phyloP scores from a whole-genome alignment of 2,113 vertebrate species.

The Pedetes capensis region DNA sequence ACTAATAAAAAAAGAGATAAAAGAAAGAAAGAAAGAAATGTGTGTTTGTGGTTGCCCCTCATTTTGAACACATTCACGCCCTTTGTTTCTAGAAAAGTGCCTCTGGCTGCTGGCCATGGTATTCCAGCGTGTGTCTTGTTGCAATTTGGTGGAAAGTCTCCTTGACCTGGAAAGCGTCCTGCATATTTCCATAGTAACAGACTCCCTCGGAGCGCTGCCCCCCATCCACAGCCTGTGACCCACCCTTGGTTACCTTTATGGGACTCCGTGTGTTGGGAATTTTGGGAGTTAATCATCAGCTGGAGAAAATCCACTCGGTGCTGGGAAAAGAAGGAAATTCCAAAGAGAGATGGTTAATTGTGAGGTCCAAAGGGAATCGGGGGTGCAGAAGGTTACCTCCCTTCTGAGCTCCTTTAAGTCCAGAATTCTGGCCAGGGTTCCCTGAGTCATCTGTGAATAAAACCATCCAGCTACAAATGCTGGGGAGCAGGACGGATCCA shows the following conservation, averaged over 20 bases:
- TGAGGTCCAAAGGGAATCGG: not conserved
- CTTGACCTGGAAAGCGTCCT: not conserved
- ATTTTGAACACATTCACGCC: not conserved
- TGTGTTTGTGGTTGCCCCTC: not conserved
- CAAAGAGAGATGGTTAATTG: not conserved
- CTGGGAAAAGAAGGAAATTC: slow-evolving; percentile 72
- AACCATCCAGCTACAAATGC: not conserved
- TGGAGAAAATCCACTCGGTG: slow-evolving; percentile 89
- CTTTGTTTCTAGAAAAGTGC: not conserved
- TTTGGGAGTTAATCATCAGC: slow-evolving; percentile 89
- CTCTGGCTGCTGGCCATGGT: not conserved
- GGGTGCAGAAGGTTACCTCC: not conserved
- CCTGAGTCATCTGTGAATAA: too few species aligned
- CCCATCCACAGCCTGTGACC: not conserved
- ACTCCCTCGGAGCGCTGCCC: fast-evolving
- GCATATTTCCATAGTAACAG: not conserved
- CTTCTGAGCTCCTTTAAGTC: not conserved
- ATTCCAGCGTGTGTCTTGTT: not conserved
- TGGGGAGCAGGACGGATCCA: not conserved
- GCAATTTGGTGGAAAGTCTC: not conserved
- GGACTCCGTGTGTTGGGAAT: not conserved
- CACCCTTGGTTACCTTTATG: slow-evolving; percentile 74
- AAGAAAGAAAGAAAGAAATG: too few species aligned
- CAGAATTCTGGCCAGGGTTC: too few species aligned
- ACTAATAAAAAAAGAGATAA: too few species aligned